Evolutionary conservation across 2,797 vertebrate species (phyloP).

Genomic region (Lophotriccus pileatus): DNA sequence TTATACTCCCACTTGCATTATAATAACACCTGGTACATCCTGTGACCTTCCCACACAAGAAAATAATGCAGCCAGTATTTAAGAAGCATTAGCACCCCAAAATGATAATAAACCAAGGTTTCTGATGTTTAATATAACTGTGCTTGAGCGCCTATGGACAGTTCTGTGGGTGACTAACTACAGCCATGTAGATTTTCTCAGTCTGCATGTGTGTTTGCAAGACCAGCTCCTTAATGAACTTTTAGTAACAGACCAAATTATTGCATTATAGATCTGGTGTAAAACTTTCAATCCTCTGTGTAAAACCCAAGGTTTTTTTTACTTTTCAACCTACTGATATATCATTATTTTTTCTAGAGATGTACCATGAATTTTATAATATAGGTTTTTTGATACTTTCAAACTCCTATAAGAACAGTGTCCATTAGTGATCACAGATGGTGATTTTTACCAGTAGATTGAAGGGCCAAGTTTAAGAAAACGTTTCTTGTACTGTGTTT

Average conservation of each 20-base stretch:
- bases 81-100: neutral
- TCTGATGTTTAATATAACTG: neutral
- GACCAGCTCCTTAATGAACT: neutral
- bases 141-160: neutral
- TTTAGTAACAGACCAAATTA: neutral
- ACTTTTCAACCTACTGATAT: neutral
- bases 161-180: neutral
- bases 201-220: neutral
- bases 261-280: neutral
- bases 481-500: slow-evolving; percentile 39
- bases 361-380: neutral
- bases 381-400: neutral
- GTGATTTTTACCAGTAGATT: slow-evolving; percentile 13
- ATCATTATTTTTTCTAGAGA: neutral
- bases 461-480: slow-evolving; percentile 60
- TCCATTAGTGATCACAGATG: neutral
- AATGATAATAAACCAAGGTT: neutral
- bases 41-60: neutral
- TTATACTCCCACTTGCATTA: neutral
- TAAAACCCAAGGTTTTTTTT: neutral
- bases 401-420: neutral
- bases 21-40: neutral
- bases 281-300: neutral
- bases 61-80: neutral
- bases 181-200: neutral